Percentiles rank a stretch among this genome's conserved stretches.
phyloP scores from a whole-genome alignment of 1,140 invertebrate species.

The Zaprionus ghesquierei region DNA sequence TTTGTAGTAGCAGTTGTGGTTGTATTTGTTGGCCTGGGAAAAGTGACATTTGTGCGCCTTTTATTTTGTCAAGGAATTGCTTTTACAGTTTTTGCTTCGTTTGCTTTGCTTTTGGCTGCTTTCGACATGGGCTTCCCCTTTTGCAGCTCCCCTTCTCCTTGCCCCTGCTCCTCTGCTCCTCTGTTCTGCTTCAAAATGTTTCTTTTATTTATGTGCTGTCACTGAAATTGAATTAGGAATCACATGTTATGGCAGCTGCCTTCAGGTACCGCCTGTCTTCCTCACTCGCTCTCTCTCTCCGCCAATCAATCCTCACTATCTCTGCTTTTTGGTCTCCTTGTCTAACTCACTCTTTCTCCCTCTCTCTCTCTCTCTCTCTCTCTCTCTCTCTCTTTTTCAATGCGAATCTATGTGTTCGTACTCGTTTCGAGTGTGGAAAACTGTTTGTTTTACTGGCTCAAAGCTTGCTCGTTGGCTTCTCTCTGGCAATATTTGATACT shows the following conservation, averaged over 20 bases:
- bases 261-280: conserved; percentile 4
- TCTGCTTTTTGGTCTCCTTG: too few species aligned
- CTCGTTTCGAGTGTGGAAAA: background rate
- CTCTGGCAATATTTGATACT: background rate
- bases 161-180: conserved; percentile 40
- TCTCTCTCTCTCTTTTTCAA: background rate
- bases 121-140: conserved; percentile 41
- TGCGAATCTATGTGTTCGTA: background rate
- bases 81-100: conserved; percentile 68
- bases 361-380: background rate
- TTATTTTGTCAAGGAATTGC: conserved; percentile 70
- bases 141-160: conserved; percentile 24
- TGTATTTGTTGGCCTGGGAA: conserved; percentile 62
- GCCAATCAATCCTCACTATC: background rate
- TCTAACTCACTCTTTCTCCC: background rate
- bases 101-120: conserved; percentile 44
- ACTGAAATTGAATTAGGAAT: conserved; percentile 78
- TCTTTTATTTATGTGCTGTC: conserved; percentile 78
- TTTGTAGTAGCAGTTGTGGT: conserved; percentile 31
- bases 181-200: conserved; percentile 60
- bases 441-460: background rate
- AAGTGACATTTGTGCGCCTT: conserved; percentile 75
- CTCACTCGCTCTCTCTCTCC: too few species aligned
- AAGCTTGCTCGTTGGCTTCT: background rate
- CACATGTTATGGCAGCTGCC: conserved; percentile 57